Evolutionary conservation across 1,140 invertebrate genomes (phyloP), one percentile per base, ranked within the genome.

Genomic region (Heliconius nattereri): DNA sequence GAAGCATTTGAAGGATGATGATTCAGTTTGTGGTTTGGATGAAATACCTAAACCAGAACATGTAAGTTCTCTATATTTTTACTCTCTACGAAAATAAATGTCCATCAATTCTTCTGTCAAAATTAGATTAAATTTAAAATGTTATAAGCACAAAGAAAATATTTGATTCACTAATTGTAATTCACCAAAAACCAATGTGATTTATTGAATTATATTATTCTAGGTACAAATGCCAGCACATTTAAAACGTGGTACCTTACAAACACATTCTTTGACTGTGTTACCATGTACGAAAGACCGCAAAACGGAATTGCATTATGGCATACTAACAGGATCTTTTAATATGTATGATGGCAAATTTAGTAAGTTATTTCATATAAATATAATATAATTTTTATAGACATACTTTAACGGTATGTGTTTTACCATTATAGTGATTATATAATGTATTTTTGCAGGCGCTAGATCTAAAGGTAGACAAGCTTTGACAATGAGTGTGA

Each of bases 201-300:
- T 45, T 16, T 16, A 45, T 45, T 45, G 1, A 45, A 13, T 45
- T 45, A 13, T 45, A 16, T 45, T 16, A 16, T 76, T 73, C 60
- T 73, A 94, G 92, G 87, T 90, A 7, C 87, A 88, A 73, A 92
- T 95, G 75, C 92, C 90, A 35, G 80, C 86, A 11, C 91, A 94
- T 81, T 84, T 95, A 32, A 93, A 92, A 81, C 90, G 89, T 57
- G 95, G 95, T 7, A 94, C 91, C 13, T 83, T 95, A 26, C 87
- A 95, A 80, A 95, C 94, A n/a, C 95, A 95, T 83, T 95, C 95
- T 0, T 91, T 95, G 71, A 95, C 95, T 8, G 93, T 94, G 7
- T 78, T 95, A n/a, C 90, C 91, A 16, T 94, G 93, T 76, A 90
- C 86, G 13, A 92, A 92, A 75, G 90, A 93, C 9, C 87, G 83